Percentiles rank a stretch among this genome's conserved stretches.
phyloP scores from a whole-genome alignment of 2,888 invertebrate genomes.

The Belgica antarctica region DNA sequence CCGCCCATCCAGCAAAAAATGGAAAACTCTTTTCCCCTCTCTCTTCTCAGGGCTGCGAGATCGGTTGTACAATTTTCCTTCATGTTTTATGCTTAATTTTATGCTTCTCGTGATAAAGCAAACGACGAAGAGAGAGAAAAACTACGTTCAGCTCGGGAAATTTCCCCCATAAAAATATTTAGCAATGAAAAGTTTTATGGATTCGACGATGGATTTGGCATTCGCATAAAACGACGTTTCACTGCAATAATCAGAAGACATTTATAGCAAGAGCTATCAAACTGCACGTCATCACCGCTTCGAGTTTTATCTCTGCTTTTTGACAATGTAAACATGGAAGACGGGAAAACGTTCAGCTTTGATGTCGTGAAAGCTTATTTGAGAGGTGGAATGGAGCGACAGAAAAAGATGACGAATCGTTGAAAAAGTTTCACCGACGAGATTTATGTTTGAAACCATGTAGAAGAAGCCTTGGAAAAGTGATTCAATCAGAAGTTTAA shows the following conservation, averaged over 20 bases:
- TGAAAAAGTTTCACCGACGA: background rate
- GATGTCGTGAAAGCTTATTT: background rate
- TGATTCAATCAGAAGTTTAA: too few relatives aligned
- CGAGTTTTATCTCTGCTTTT: background rate
- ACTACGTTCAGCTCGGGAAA: background rate
- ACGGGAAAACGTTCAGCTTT: background rate
- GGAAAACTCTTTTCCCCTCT: conserved; percentile 32
- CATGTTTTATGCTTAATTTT: conserved; percentile 12
- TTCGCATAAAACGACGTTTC: conserved; percentile 29
- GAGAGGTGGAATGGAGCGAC: background rate
- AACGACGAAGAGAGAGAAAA: background rate
- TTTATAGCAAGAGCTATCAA: too few relatives aligned
- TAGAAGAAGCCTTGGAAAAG: too few relatives aligned
- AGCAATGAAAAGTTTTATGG: conserved; percentile 40
- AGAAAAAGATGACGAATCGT: background rate
- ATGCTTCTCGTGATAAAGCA: background rate
- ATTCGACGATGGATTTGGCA: conserved; percentile 42
- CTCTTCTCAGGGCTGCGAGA: background rate
- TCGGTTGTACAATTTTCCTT: background rate
- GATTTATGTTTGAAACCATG: background rate
- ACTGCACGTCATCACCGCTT: background rate
- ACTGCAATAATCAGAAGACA: conserved; percentile 38
- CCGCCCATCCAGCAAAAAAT: conserved; percentile 22
- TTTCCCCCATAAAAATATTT: conserved; percentile 34
- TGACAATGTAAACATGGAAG: conserved; percentile 16